These are phyloP conservation scores for Panagrolaimus sp. DNA, from an alignment of 1,140 invertebrate species.

Conservation along the genomic window DNA sequence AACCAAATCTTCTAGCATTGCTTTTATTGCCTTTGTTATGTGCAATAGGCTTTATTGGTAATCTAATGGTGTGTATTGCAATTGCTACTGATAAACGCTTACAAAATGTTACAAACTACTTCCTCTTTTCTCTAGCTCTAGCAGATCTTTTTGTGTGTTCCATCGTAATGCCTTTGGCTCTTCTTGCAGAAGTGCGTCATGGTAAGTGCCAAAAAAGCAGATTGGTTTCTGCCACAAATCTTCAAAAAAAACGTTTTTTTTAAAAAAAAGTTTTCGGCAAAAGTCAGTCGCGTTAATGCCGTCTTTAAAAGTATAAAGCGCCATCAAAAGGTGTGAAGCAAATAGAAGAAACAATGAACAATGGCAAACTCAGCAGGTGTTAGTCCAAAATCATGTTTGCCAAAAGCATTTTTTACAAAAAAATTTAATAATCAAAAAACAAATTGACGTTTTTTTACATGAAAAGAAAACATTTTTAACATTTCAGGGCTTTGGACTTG, in stretches of 20 bases:
- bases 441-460: slow-evolving; percentile 25
- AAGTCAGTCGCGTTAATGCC: not conserved
- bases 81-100: slow-evolving; percentile 58
- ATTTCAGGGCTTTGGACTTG: slow-evolving; percentile 81
- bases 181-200: slow-evolving; percentile 49
- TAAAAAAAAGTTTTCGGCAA: not conserved
- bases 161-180: slow-evolving; percentile 53
- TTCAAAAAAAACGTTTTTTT: slow-evolving; percentile 37
- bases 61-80: slow-evolving; percentile 59
- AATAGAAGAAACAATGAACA: slow-evolving; percentile 13
- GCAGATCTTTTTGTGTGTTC: slow-evolving; percentile 60
- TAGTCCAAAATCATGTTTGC: not conserved
- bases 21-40: slow-evolving; percentile 42
- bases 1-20: slow-evolving; percentile 19
- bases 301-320: not conserved
- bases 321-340: not conserved
- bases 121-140: slow-evolving; percentile 60
- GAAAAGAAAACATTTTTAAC: no score
- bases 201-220: slow-evolving; percentile 25
- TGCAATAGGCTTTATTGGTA: slow-evolving; percentile 51
- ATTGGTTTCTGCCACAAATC: slow-evolving; percentile 55
- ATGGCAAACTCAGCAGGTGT: not conserved
- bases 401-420: slow-evolving; percentile 6
- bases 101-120: slow-evolving; percentile 61
- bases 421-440: slow-evolving; percentile 4